Percentiles rank a stretch among this genome's conserved stretches.
phyloP scores from a whole-genome alignment of 2,888 invertebrate genomes.

The Germaria angustata region DNA sequence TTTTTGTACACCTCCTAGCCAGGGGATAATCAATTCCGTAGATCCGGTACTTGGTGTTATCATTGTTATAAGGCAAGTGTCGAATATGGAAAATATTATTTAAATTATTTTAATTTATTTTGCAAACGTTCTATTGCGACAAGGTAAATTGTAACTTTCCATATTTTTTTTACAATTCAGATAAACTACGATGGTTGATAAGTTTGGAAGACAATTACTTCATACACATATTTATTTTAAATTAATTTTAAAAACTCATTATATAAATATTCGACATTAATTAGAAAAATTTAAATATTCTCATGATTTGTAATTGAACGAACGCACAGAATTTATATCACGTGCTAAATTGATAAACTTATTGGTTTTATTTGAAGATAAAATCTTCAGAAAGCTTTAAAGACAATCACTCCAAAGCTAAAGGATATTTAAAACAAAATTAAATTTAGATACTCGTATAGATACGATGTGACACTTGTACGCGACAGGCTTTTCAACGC shows the following conservation, averaged over 20 bases:
- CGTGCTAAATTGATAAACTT: conserved; percentile 49
- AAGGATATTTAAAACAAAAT: neutral
- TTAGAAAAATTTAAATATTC: no score
- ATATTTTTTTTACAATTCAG: no score
- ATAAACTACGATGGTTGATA: neutral
- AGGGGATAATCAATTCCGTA: neutral
- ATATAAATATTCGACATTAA: neutral
- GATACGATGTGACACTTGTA: conserved; percentile 60
- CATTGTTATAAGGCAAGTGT: neutral
- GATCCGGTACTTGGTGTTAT: neutral
- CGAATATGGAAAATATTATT: neutral
- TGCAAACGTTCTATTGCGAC: no score
- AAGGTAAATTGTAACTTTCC: no score
- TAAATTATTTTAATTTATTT: neutral
- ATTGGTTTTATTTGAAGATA: neutral
- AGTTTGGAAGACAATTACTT: no score
- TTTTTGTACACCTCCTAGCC: neutral
- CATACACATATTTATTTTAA: no score
- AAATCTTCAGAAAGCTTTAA: conserved; percentile 26
- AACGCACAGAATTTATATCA: conserved; percentile 44
- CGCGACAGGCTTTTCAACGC: conserved; percentile 37
- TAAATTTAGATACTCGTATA: conserved; percentile 42
- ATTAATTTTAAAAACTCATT: no score
- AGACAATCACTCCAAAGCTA: neutral
- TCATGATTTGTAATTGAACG: conserved; percentile 27